Percentiles rank a stretch among this genome's conserved stretches.
phyloP scores from a whole-genome alignment of 2,797 vertebrate genomes.

The Hydrolagus colliei region DNA sequence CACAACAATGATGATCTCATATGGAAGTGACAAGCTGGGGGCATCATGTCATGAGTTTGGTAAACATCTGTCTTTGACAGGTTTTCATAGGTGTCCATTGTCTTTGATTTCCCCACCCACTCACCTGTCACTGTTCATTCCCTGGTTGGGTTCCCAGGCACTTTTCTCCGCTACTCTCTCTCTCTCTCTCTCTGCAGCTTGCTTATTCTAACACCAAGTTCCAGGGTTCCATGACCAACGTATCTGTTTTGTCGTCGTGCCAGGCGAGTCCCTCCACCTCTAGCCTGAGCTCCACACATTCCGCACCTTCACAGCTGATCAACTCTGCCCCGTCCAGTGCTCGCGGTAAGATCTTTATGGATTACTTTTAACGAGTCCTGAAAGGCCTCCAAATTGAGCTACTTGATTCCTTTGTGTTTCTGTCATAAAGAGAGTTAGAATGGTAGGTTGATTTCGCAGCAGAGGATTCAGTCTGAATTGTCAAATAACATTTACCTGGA shows the following conservation, averaged over 20 bases:
- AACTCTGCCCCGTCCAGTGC: conserved; percentile 92
- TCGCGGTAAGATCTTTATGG: conserved; percentile 69
- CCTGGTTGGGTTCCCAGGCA: neutral
- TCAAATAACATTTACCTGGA: too few species aligned
- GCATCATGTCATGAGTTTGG: neutral
- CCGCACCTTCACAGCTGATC: conserved; percentile 92
- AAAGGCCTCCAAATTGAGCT: conserved; percentile 26
- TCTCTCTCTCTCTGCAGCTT: conserved; percentile 48
- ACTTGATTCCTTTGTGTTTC: neutral
- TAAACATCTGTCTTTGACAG: neutral
- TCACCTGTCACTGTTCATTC: conserved; percentile 21
- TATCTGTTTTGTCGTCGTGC: conserved; percentile 57
- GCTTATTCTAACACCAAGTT: conserved; percentile 46
- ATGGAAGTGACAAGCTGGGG: neutral
- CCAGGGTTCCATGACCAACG: conserved; percentile 51
- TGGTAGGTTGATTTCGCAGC: neutral
- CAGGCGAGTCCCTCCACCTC: conserved; percentile 97
- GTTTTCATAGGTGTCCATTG: neutral
- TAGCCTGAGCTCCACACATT: conserved; percentile 95
- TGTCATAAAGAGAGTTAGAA: neutral
- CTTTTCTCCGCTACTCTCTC: neutral
- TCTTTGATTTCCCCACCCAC: neutral
- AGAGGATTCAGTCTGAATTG: conserved; percentile 24
- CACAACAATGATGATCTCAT: neutral
- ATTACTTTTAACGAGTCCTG: conserved; percentile 34